phyloP scores from a whole-genome alignment of 2,113 vertebrate genomes.

The Acanthochromis polyacanthus region DNA sequence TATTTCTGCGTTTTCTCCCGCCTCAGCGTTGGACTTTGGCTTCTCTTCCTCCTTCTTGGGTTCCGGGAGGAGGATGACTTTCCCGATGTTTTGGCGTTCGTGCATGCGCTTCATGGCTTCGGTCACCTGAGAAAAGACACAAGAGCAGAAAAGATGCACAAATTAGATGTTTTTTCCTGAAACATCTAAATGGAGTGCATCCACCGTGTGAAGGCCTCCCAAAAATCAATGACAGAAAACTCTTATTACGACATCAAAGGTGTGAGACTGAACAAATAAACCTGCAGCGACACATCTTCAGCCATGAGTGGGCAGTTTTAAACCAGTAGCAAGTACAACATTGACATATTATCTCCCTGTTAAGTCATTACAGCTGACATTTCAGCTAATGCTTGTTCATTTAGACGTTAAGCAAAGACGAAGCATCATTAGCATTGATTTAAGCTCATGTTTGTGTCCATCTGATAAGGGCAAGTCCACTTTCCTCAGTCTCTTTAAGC shows the following conservation, averaged over 20 bases:
- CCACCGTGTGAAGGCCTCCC: background rate
- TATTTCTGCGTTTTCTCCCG: slow-evolving; percentile 39
- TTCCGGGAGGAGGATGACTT: slow-evolving; percentile 92
- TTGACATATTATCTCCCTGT: no score
- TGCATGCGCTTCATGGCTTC: slow-evolving; percentile 95
- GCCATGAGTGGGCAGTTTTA: no score
- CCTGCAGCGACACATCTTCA: background rate
- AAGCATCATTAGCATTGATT: no score
- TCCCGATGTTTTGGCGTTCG: slow-evolving; percentile 93
- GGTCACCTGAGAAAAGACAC: slow-evolving; percentile 82
- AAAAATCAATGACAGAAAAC: background rate
- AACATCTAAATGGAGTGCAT: fast-evolving
- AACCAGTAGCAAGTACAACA: no score
- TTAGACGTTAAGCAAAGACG: no score
- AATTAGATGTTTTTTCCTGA: background rate
- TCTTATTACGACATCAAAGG: no score
- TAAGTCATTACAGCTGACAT: no score
- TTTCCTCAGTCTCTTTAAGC: no score
- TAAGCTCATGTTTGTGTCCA: no score
- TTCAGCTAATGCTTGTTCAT: no score
- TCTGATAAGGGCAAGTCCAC: no score
- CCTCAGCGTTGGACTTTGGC: slow-evolving; percentile 43
- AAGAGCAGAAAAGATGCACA: background rate
- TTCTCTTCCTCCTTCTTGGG: slow-evolving; percentile 85
- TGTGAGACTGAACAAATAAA: background rate